These are phyloP conservation scores for Pterostichus niger DNA, from an alignment of 2,888 invertebrate genomes.

Conservation along the genomic window DNA sequence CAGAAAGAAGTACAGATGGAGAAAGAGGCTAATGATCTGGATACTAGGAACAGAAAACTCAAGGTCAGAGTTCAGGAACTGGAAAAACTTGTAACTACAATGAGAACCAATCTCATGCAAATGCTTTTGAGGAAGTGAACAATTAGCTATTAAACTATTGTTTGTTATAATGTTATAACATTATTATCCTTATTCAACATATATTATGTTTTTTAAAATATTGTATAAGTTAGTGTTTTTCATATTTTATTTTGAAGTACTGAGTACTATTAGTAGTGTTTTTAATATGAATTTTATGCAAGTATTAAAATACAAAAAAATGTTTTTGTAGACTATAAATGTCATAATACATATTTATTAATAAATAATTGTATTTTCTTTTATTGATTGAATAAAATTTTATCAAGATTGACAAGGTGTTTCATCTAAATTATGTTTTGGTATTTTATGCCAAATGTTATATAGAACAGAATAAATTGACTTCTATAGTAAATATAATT, in stretches of 20 bases:
- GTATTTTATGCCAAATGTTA: too few species aligned
- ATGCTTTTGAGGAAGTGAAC: conserved; percentile 80
- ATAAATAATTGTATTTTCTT: conserved; percentile 32
- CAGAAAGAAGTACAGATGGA: conserved; percentile 78
- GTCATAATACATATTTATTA: conserved; percentile 44
- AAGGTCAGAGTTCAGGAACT: conserved; percentile 83
- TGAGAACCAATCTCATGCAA: conserved; percentile 83
- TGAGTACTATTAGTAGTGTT: conserved; percentile 27
- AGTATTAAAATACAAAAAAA: conserved; percentile 37
- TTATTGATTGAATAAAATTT: conserved; percentile 24
- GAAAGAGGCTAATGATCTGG: conserved; percentile 78
- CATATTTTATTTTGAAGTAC: conserved; percentile 17
- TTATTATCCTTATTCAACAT: conserved; percentile 51
- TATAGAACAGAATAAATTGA: too few species aligned
- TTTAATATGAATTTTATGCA: conserved; percentile 30
- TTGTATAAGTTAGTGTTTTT: conserved; percentile 44
- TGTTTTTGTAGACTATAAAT: conserved; percentile 19
- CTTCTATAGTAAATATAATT: too few species aligned
- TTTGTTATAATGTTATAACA: conserved; percentile 55
- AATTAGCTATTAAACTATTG: conserved; percentile 36
- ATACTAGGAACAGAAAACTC: conserved; percentile 82
- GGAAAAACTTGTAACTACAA: conserved; percentile 83
- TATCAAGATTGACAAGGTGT: neutral
- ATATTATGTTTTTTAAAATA: conserved; percentile 66
- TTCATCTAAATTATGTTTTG: too few species aligned